Evolutionary conservation across 2,888 invertebrate species (phyloP).

Genomic region (Dendrolimus pini): DNA sequence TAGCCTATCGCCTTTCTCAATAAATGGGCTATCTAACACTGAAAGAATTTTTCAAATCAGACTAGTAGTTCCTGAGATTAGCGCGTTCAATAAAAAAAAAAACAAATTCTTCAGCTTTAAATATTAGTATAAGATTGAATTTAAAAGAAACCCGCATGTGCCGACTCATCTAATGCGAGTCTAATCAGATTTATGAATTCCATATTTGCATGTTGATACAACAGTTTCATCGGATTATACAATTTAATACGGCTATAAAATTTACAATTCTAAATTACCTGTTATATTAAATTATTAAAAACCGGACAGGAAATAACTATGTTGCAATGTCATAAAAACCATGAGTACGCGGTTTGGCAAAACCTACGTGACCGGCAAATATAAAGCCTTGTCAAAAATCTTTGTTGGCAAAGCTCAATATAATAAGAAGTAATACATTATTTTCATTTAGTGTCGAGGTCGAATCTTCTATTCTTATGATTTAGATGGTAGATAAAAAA

Average conservation of each 20-base stretch:
- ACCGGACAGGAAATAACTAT: slow-evolving; percentile 35
- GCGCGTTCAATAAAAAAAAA: too few species aligned
- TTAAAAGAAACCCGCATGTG: too few species aligned
- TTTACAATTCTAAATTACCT: background rate
- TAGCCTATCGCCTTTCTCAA: too few species aligned
- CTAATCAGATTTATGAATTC: too few species aligned
- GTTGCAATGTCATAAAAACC: slow-evolving; percentile 31
- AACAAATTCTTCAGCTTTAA: too few species aligned
- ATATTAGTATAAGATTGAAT: too few species aligned
- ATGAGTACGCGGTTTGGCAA: slow-evolving; percentile 22
- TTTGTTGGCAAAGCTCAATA: slow-evolving; percentile 13
- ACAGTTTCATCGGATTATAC: background rate
- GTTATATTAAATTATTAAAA: slow-evolving; percentile 4
- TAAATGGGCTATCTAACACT: too few species aligned
- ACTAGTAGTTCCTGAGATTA: too few species aligned
- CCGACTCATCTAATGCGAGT: too few species aligned
- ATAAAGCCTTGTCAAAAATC: slow-evolving; percentile 37
- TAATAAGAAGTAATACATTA: slow-evolving; percentile 9
- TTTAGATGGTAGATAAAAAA: slow-evolving; percentile 11
- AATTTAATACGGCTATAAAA: background rate
- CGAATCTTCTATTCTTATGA: slow-evolving; percentile 21
- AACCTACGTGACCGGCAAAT: slow-evolving; percentile 49
- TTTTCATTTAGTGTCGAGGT: slow-evolving; percentile 25
- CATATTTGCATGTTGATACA: too few species aligned
- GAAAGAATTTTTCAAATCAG: too few species aligned